Evolutionary conservation across 1,140 invertebrate genomes (phyloP), one percentile per base, ranked within the genome.

Genomic region (Trichogramma pretiosum): DNA sequence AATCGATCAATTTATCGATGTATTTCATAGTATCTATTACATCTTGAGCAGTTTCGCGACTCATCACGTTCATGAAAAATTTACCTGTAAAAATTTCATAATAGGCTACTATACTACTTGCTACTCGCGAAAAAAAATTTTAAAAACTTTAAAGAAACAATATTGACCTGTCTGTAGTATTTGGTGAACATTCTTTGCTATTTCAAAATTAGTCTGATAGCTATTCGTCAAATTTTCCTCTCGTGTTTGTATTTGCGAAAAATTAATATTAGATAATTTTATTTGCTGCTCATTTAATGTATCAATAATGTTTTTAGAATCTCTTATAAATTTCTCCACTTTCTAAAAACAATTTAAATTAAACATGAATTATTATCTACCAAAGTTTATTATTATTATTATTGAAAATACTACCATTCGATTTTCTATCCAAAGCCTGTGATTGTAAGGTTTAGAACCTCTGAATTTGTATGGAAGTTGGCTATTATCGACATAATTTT

Each of bases 391-490:
- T n/a, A n/a, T n/a, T n/a, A n/a, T n/a, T n/a, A n/a, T n/a, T n/a
- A n/a, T n/a, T n/a, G n/a, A n/a, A n/a, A n/a, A n/a, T n/a, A n/a
- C 75, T 70, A 90, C 88, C 73, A 86, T 75, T 72, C 87, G 75
- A 60, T 84, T 85, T 53, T 89, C 80, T 55, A 91, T 82, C 89
- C 89, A 93, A 56, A 84, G 77, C 43, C 78, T 72, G 59, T 89
- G 84, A 68, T 89, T 81, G 68, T 88, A 89, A 32, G 77, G 70
- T 58, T 88, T 77, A 32, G 76, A 76, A 28, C 89, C 89, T 14
- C 85, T 86, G 21, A 92, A 68, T 56, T 91, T 87, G 53, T 78
- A 76, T n/a, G 87, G 87, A 61, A 93, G 65, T 65, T 87, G 82
- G 37, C 77, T 72, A 39, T 70, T 62, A 54, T 87, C 85, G 34